Conservation (phyloP, 2,797 vertebrate genomes). For the Morelia viridis region DNA sequence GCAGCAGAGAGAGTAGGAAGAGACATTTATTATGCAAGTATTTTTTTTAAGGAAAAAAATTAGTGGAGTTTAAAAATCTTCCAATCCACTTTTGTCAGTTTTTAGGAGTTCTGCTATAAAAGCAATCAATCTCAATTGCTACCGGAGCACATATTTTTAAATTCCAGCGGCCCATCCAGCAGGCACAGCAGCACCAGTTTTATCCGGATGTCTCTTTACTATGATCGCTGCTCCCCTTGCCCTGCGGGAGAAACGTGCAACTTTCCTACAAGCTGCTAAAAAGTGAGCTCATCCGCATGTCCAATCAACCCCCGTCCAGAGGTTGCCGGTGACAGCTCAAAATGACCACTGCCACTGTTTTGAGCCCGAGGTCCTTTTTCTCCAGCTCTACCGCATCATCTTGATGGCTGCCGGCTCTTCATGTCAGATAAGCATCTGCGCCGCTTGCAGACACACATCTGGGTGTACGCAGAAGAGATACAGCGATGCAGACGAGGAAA, state of each 20-base stretch:
- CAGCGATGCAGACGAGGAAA: not conserved
- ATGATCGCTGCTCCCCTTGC: not conserved
- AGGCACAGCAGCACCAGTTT: slow-evolving; percentile 9
- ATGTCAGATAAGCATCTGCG: not conserved
- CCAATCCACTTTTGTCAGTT: slow-evolving; percentile 16
- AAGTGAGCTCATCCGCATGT: not conserved
- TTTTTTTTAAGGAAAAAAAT: slow-evolving; percentile 28
- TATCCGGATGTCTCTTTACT: not conserved
- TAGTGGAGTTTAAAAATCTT: slow-evolving; percentile 15
- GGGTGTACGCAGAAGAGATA: not conserved
- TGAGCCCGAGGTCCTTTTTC: not conserved
- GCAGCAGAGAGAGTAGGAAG: slow-evolving; percentile 34
- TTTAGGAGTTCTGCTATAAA: slow-evolving; percentile 19
- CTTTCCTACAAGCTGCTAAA: not conserved
- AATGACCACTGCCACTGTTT: not conserved
- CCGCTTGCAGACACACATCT: not conserved
- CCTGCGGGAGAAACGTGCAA: not conserved
- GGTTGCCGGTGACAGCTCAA: slow-evolving; percentile 5
- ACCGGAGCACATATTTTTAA: not conserved
- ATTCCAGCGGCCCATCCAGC: not conserved
- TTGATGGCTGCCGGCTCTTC: slow-evolving; percentile 15
- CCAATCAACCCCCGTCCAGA: not conserved
- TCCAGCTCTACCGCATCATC: not conserved
- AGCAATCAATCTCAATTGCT: slow-evolving; percentile 25
- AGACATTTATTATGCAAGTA: slow-evolving; percentile 25